A percentile compares a stretch with the other conserved stretches of the same genome.
Conservation (phyloP, 2,113 vertebrate species). For the Platanista minor region DNA sequence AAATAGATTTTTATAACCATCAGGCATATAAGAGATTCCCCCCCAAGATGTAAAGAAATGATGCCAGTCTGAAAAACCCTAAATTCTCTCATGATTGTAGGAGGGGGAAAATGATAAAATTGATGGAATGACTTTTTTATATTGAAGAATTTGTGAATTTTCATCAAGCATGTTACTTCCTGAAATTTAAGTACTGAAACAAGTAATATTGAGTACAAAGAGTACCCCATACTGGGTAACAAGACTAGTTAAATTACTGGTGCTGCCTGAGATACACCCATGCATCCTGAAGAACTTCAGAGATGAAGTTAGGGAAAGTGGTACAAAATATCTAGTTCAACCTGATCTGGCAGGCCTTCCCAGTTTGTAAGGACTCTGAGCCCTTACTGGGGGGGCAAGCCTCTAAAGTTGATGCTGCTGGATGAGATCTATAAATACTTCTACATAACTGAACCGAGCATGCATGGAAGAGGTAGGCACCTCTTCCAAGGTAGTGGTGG, state of each 20-base stretch:
- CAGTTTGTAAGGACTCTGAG: neutral
- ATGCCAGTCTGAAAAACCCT: neutral
- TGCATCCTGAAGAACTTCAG: neutral
- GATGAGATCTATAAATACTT: neutral
- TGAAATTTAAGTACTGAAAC: neutral
- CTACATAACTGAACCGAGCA: neutral
- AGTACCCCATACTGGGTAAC: neutral
- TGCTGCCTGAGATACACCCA: neutral
- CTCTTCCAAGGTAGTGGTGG: no score
- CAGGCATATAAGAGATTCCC: neutral
- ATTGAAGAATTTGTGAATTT: neutral
- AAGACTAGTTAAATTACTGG: neutral
- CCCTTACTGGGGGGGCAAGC: fast-evolving
- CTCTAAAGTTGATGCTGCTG: no score
- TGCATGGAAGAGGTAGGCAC: no score
- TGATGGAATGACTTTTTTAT: neutral
- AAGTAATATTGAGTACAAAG: neutral
- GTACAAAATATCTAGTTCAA: neutral
- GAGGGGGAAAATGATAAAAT: neutral
- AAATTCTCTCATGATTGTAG: neutral
- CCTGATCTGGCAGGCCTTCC: neutral
- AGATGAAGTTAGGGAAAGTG: neutral
- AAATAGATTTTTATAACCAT: neutral
- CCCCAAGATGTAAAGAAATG: neutral
- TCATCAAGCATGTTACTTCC: neutral